Percentiles rank a stretch among this genome's conserved stretches.
These are phyloP conservation scores for Shargacucullia verbasci DNA, from an alignment of 2,888 invertebrate species.

Conservation along the genomic window DNA sequence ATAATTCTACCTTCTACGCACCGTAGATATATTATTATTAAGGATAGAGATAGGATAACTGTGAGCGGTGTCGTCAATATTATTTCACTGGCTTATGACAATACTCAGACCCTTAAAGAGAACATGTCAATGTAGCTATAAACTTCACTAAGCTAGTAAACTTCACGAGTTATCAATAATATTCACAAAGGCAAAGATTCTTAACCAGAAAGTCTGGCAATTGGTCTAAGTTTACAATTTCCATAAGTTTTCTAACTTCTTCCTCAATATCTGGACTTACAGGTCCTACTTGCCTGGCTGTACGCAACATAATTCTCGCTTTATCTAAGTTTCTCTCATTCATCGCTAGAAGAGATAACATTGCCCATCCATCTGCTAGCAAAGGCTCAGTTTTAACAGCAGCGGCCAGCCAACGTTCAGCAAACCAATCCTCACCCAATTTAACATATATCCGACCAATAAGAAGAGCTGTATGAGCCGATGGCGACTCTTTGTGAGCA, in stretches of 20 bases:
- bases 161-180: constrained; percentile 5
- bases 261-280: constrained; percentile 72
- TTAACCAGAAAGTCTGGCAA: constrained; percentile 74
- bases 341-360: constrained; percentile 77
- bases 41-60: too few relatives aligned
- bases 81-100: too few relatives aligned
- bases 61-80: too few relatives aligned
- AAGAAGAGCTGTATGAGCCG: constrained; percentile 75
- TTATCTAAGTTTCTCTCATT: constrained; percentile 69
- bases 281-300: constrained; percentile 77
- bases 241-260: constrained; percentile 69
- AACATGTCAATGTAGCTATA: too few relatives aligned
- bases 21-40: too few relatives aligned
- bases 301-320: constrained; percentile 76
- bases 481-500: constrained; percentile 76
- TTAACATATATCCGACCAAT: constrained; percentile 74
- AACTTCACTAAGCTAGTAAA: too few relatives aligned
- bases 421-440: constrained; percentile 68
- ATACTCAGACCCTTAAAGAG: too few relatives aligned
- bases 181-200: constrained; percentile 61
- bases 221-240: constrained; percentile 65
- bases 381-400: constrained; percentile 79
- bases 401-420: constrained; percentile 79
- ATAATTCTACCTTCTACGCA: too few relatives aligned
- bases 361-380: constrained; percentile 82